Percentiles rank a stretch among this genome's conserved stretches.
These are phyloP conservation scores for Callorhinus ursinus DNA, from an alignment of 2,113 vertebrate species.

Conservation along the genomic window DNA sequence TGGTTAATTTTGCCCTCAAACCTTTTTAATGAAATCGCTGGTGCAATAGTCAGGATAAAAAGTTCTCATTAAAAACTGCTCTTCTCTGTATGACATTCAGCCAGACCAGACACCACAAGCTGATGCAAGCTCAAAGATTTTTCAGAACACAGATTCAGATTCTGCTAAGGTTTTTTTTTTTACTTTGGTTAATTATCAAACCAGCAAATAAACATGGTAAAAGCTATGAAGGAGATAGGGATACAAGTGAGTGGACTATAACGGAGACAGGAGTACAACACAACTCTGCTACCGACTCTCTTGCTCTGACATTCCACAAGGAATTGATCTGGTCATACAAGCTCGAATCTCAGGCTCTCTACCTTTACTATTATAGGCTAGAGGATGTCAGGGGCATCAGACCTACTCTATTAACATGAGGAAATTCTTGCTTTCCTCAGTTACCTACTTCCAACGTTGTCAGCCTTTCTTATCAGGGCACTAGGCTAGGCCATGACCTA, in stretches of 20 bases:
- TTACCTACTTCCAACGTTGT: neutral
- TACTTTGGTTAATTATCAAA: neutral
- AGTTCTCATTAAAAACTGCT: conserved; percentile 53
- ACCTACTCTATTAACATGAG: neutral
- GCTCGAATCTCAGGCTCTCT: neutral
- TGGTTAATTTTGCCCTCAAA: conserved; percentile 64
- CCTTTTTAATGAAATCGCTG: conserved; percentile 44
- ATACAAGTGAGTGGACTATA: neutral
- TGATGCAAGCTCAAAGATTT: neutral
- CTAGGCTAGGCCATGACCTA: neutral
- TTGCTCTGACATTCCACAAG: neutral
- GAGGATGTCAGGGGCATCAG: neutral
- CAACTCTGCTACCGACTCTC: neutral
- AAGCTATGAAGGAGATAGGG: neutral
- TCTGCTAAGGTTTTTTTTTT: conserved; percentile 31
- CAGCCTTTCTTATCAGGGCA: neutral
- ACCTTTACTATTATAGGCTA: neutral
- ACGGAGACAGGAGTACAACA: neutral
- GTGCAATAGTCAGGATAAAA: conserved; percentile 19
- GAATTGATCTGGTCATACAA: neutral
- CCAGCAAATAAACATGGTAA: neutral
- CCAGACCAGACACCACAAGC: neutral
- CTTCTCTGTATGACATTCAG: neutral
- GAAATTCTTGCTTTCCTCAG: neutral
- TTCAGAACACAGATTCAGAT: conserved; percentile 38